Percentiles rank a stretch among this genome's conserved stretches.
These are phyloP conservation scores for Vanacampus margaritifer DNA, from an alignment of 2,113 vertebrate species.

Conservation along the genomic window DNA sequence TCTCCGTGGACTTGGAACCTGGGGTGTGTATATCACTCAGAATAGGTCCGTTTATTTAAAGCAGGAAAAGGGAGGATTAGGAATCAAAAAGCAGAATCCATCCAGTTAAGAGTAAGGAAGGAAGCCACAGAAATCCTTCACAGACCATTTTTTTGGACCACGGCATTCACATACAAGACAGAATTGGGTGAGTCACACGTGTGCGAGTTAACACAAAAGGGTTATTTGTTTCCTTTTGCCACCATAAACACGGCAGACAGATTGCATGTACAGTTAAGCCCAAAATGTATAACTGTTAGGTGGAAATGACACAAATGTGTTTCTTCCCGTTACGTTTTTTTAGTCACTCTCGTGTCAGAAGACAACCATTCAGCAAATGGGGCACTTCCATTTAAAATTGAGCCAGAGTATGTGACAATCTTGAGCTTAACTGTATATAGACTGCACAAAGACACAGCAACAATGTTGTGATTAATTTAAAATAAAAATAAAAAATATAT, in stretches of 20 bases:
- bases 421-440: neutral
- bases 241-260: neutral
- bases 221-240: neutral
- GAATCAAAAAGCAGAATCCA: conserved; percentile 20
- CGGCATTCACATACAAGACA: conserved; percentile 18
- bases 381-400: neutral
- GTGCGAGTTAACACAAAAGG: neutral
- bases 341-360: neutral
- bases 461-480: neutral
- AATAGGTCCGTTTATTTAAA: conserved; percentile 54
- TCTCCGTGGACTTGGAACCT: neutral
- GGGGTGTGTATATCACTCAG: conserved; percentile 46
- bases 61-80: conserved; percentile 7
- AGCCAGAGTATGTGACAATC: neutral
- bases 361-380: neutral
- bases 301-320: neutral
- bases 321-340: neutral
- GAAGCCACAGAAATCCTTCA: conserved; percentile 35
- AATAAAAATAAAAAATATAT: neutral
- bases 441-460: neutral
- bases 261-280: neutral
- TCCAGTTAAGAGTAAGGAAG: conserved; percentile 42
- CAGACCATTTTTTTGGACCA: neutral
- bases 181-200: conserved; percentile 17
- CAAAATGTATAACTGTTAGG: neutral